Evolutionary conservation across 2,113 vertebrate species (phyloP), one percentile per base, ranked within the genome.

Genomic region (Hiodon tergisus): DNA sequence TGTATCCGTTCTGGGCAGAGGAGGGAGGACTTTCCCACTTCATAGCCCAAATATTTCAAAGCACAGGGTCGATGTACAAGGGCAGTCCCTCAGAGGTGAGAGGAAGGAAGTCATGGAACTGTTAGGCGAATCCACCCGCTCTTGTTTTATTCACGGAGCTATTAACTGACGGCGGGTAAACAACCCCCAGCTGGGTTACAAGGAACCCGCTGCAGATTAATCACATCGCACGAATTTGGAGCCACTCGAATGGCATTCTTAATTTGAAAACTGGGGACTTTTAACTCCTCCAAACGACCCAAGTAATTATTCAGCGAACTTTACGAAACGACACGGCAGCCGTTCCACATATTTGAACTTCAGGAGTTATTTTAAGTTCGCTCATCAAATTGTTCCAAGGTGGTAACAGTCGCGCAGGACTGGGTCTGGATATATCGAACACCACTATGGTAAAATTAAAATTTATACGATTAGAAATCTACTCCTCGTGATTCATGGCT

Each of bases 401-500:
- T 53, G 48, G 14, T 6, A 6, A 47, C n/a, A 14, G 55, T 16
- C 47, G 8, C 16, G 46, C 8, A 5, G 58, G 5, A 52, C 17
- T 31, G 6, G 62, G 10, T 53, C 72, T 5, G 4, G n/a, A 17
- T 53, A 9, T 17, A 11, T 50, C 14, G 48, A 62, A 47, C 7
- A 0, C 46, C 7, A 11, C 16, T 9, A n/a, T 51, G 47, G 58
- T 52, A 46, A 17, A 17, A 5, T 53, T n/a, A 16, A 14, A 14
- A 17, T 4, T 16, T 51, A 14, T 31, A 50, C 16, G 62, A 11
- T 16, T 47, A 2, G 53, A 67, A n/a, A 63, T 67, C 46, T 68
- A 13, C 47, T 61, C 60, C 53, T 5, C 55, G 9, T 77, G 76
- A 77, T 73, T 73, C 67, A 73, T 67, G 63, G 60, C 50, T 46